phyloP scores from a whole-genome alignment of 2,888 invertebrate genomes.

The Pammene fasciana region DNA sequence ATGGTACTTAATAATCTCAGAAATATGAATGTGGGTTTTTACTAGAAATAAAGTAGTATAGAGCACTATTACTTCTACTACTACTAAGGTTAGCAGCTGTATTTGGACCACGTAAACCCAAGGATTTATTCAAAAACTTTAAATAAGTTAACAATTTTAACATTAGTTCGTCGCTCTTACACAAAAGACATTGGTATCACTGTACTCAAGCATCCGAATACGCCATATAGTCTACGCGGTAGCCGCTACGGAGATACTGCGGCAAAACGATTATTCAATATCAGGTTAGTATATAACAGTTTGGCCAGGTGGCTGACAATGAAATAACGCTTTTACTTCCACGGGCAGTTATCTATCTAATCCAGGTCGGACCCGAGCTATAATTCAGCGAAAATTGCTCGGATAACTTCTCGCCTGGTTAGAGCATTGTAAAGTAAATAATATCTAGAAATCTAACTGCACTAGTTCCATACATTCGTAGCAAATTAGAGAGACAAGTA shows the following conservation, averaged over 20 bases:
- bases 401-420: constrained; percentile 48
- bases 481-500: background rate
- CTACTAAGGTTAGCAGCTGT: no score
- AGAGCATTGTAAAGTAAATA: constrained; percentile 23
- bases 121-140: no score
- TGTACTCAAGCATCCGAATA: background rate
- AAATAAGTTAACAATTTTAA: no score
- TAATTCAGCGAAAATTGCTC: constrained; percentile 61
- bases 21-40: no score
- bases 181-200: no score
- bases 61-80: no score
- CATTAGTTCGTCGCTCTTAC: no score
- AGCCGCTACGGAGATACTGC: constrained; percentile 4
- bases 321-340: constrained; percentile 51
- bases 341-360: constrained; percentile 56
- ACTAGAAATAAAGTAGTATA: no score
- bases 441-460: constrained; percentile 11
- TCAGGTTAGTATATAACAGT: constrained; percentile 43
- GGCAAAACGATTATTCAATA: constrained; percentile 34
- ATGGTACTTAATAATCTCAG: no score
- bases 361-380: constrained; percentile 54
- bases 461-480: background rate
- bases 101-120: no score
- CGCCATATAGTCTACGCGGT: background rate
- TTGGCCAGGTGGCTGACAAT: constrained; percentile 48